phyloP scores from a whole-genome alignment of 2,797 vertebrate genomes.

The Harpagifer antarcticus region DNA sequence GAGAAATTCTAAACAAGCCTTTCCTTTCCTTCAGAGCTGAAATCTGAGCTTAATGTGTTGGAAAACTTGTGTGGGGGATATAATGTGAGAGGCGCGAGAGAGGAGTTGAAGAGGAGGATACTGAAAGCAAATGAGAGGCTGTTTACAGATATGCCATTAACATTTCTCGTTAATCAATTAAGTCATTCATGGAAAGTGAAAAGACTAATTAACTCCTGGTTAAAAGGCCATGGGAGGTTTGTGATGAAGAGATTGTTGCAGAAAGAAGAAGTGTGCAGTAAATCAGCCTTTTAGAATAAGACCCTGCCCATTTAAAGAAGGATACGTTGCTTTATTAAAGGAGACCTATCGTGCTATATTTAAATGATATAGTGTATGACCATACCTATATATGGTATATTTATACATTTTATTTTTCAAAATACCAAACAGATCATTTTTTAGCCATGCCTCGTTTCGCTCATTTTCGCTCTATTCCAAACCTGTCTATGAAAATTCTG shows the following conservation, averaged over 20 bases:
- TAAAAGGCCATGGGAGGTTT: conserved; percentile 53
- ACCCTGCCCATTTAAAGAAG: conserved; percentile 19
- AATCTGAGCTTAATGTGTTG: conserved; percentile 53
- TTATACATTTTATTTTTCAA: too few relatives aligned
- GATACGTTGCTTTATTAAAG: neutral
- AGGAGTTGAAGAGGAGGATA: conserved; percentile 30
- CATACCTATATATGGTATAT: too few relatives aligned
- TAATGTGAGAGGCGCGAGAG: conserved; percentile 37
- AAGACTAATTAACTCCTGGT: conserved; percentile 77
- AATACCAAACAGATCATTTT: too few relatives aligned
- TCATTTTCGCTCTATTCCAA: too few relatives aligned
- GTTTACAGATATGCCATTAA: conserved; percentile 74
- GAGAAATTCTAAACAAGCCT: conserved; percentile 62
- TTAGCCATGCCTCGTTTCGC: too few relatives aligned
- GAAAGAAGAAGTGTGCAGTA: conserved; percentile 20
- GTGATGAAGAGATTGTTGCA: conserved; percentile 16
- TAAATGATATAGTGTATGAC: too few relatives aligned
- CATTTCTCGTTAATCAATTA: conserved; percentile 76
- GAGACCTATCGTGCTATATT: too few relatives aligned
- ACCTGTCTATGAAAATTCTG: too few relatives aligned
- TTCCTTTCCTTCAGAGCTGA: conserved; percentile 40
- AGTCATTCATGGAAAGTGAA: conserved; percentile 73
- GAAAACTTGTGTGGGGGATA: conserved; percentile 44
- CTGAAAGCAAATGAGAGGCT: conserved; percentile 69
- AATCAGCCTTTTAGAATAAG: conserved; percentile 17